phyloP scores from a whole-genome alignment of 2,888 invertebrate species.

The Cheilosia scutellata region DNA sequence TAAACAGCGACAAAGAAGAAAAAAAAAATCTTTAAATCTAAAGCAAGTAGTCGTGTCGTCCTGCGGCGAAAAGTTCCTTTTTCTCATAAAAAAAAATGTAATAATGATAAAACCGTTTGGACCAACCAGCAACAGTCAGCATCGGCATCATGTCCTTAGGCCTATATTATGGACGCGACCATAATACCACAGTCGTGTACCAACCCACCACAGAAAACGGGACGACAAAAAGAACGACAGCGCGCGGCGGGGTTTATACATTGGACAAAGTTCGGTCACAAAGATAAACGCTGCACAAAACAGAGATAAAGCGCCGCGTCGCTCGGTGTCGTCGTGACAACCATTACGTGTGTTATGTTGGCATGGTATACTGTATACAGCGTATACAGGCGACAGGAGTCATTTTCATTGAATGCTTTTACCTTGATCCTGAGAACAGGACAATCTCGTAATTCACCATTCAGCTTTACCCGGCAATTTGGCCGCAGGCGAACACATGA shows the following conservation, averaged over 20 bases:
- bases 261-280: conserved; percentile 41
- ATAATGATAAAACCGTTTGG: conserved; percentile 58
- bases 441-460: conserved; percentile 40
- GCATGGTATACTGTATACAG: conserved; percentile 7
- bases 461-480: conserved; percentile 22
- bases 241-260: not conserved
- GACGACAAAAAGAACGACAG: conserved; percentile 3
- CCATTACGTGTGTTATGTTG: conserved; percentile 53
- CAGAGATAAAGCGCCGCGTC: conserved; percentile 23
- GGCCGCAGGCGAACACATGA: conserved; percentile 49
- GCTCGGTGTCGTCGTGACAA: conserved; percentile 33
- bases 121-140: conserved; percentile 68
- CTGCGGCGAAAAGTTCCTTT: conserved; percentile 56
- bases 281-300: conserved; percentile 50
- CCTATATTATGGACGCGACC: conserved; percentile 51
- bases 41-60: conserved; percentile 49
- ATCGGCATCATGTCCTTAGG: conserved; percentile 55
- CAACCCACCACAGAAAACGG: not conserved
- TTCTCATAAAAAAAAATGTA: conserved; percentile 26
- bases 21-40: not conserved
- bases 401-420: conserved; percentile 56
- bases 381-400: conserved; percentile 47
- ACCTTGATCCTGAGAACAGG: conserved; percentile 66
- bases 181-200: conserved; percentile 24
- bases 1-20: conserved; percentile 49